Conservation (phyloP, 2,113 vertebrate species). For the Gymnarchus niloticus region DNA sequence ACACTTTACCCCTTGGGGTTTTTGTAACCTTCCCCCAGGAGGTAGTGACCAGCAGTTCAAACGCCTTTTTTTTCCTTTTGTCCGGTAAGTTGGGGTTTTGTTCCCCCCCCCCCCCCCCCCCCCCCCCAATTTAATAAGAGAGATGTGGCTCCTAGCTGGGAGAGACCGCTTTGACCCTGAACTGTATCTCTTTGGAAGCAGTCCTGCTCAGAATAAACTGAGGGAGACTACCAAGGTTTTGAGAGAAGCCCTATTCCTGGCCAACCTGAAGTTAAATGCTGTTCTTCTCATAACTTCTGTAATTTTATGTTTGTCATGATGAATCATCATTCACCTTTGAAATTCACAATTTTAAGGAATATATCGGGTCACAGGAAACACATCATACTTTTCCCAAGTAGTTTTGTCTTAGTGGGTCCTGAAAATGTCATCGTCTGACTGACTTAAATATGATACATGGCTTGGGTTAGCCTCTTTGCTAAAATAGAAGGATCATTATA, state of each 20-base stretch:
- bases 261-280: not conserved
- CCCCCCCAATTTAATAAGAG: conserved; percentile 33
- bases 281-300: not conserved
- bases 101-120: no score
- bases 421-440: not conserved
- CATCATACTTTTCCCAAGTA: not conserved
- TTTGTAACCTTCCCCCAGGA: no score
- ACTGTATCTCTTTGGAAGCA: conserved; percentile 46
- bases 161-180: conserved; percentile 54
- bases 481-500: not conserved
- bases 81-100: no score
- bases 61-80: no score
- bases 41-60: no score
- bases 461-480: not conserved
- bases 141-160: conserved; percentile 47
- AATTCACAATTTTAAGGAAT: not conserved
- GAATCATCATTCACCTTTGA: not conserved
- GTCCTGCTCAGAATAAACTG: conserved; percentile 41
- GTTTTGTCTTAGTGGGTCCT: not conserved
- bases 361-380: not conserved
- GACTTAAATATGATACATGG: not conserved
- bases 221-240: conserved; percentile 55
- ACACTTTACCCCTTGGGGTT: no score
- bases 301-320: not conserved
- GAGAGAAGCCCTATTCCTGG: conserved; percentile 31